Conservation (phyloP, 2,888 invertebrate species). For the Nysson spinosus region DNA sequence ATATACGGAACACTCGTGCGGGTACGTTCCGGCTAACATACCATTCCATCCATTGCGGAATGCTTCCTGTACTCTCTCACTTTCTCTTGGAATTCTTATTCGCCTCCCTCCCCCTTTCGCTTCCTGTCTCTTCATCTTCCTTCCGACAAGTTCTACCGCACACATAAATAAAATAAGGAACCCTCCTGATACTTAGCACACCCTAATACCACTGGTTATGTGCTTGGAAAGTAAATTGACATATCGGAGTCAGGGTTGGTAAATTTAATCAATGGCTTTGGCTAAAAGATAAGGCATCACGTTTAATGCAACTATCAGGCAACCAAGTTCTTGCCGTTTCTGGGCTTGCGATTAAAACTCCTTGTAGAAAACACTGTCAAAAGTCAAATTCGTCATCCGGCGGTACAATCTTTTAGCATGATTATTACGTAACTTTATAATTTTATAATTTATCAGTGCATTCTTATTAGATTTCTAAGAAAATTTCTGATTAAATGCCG, state of each 20-base stretch:
- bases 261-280: slow-evolving; percentile 33
- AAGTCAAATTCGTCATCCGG: too few relatives aligned
- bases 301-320: slow-evolving; percentile 4
- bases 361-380: too few relatives aligned
- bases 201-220: slow-evolving; percentile 20
- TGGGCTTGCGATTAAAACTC: too few relatives aligned
- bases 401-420: too few relatives aligned
- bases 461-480: too few relatives aligned
- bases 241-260: slow-evolving; percentile 36
- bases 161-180: slow-evolving; percentile 45
- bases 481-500: too few relatives aligned
- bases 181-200: slow-evolving; percentile 21
- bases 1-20: slow-evolving; percentile 26
- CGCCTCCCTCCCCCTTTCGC: slow-evolving; percentile 5
- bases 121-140: background rate
- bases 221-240: slow-evolving; percentile 30
- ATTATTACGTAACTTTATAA: too few relatives aligned
- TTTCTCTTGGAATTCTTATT: slow-evolving; percentile 4
- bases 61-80: slow-evolving; percentile 7
- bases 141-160: slow-evolving; percentile 15
- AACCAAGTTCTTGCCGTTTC: too few relatives aligned
- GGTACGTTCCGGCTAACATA: slow-evolving; percentile 27
- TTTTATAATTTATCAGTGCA: too few relatives aligned
- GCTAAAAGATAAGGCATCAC: slow-evolving; percentile 14
- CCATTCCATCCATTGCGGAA: slow-evolving; percentile 32